Evolutionary conservation across 1,140 invertebrate species (phyloP), one percentile per base, ranked within the genome.

Genomic region (Saccostrea echinata): DNA sequence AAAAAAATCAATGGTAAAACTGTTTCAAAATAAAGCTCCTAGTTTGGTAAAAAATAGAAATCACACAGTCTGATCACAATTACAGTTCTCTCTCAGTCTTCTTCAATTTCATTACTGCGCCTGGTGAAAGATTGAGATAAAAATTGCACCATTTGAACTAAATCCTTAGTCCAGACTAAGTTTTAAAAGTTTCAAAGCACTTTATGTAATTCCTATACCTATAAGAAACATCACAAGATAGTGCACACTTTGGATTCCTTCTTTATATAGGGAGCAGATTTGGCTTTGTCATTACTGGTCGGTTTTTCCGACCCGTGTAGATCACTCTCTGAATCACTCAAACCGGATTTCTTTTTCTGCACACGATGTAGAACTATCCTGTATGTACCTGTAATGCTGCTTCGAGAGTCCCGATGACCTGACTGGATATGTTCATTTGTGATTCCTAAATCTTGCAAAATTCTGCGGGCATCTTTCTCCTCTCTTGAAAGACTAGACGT

Each of bases 381-480:
- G 91, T 96, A 97, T 18, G 96, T 96, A 1, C 96, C 96, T 12
- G 96, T 96, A 33, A 96, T 93, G 86, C 95, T 95, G 90, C 95
- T 96, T 55, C 95, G 92, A 0, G 95, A 95, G 18, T 96, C 96
- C 68, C 94, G 94, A 12, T 92, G 89, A 18, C 93, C 90, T 84
- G 95, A 92, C 86, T 94, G 93, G 13, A 96, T 93, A 91, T 96
- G 95, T n/a, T 94, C 92, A 1, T 95, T 93, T 8, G 93, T 95
- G 30, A 97, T 96, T 4, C 96, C 96, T 1, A 96, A 91, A 21
- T 95, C 94, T 53, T 92, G 89, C 52, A 97, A 91, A 53, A 94
- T 93, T 84, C 93, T 91, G 21, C 95, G 90, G 8, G 95, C 94
- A 84, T 95, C 93, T 24, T 91, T 88, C 90, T 96, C 95, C 33